A percentile compares a stretch with the other conserved stretches of the same genome.
Conservation (phyloP, 2,113 vertebrate genomes). For the Illadopsis cleaveri region DNA sequence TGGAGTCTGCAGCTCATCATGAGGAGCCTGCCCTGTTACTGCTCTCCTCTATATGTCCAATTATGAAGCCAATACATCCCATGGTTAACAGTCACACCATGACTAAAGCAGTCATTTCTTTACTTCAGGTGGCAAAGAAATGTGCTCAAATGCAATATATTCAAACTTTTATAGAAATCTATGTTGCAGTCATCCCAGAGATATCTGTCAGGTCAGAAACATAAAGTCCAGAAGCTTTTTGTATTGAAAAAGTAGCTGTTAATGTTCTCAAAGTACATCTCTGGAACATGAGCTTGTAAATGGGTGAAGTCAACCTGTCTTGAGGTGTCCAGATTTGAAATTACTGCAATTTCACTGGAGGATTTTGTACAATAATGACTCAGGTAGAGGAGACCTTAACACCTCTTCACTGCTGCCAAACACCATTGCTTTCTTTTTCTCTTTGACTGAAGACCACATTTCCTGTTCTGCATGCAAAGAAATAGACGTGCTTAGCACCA, state of each 20-base stretch:
- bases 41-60: neutral
- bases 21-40: neutral
- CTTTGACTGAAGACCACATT: neutral
- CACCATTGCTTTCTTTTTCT: neutral
- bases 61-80: neutral
- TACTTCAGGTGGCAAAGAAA: neutral
- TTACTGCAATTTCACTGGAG: neutral
- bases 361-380: neutral
- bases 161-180: neutral
- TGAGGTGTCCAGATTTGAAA: neutral
- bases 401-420: neutral
- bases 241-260: neutral
- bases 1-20: neutral
- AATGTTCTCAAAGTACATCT: neutral
- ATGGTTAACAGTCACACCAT: neutral
- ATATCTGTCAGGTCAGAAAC: neutral
- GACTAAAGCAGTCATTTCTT: neutral
- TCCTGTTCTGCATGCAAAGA: neutral
- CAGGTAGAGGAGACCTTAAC: neutral
- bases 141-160: neutral
- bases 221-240: neutral
- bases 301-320: neutral
- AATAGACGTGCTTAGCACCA: neutral
- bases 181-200: neutral
- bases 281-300: neutral